Evolutionary conservation across 2,797 vertebrate genomes (phyloP).

Genomic region (Pelobates cultripes): DNA sequence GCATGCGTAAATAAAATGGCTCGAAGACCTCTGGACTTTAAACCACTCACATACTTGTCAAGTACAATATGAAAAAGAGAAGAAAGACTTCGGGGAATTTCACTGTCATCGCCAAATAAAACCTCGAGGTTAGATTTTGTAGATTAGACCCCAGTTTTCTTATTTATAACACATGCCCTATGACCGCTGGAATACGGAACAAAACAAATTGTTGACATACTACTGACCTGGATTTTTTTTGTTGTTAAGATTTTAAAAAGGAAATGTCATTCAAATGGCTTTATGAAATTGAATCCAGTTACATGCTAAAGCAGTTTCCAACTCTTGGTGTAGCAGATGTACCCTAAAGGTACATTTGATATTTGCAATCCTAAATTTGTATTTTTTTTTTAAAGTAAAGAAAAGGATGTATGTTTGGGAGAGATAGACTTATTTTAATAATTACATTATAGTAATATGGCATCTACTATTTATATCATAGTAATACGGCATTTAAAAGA

Average conservation of each 20-base stretch:
- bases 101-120: conserved; percentile 28
- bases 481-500: neutral
- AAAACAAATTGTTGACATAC: neutral
- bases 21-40: conserved; percentile 54
- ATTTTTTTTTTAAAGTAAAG: no score
- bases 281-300: conserved; percentile 14
- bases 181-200: conserved; percentile 11
- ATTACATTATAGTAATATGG: neutral
- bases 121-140: conserved; percentile 24
- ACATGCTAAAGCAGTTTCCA: neutral
- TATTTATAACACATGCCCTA: conserved; percentile 20
- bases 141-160: neutral
- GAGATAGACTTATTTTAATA: no score
- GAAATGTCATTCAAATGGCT: conserved; percentile 27
- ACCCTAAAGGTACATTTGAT: conserved; percentile 16
- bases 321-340: neutral
- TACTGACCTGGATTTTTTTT: neutral
- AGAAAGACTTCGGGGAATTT: conserved; percentile 18
- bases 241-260: neutral
- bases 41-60: conserved; percentile 46
- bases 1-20: conserved; percentile 17
- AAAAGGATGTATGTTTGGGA: no score
- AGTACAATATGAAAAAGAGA: neutral
- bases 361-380: no score
- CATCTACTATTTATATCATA: no score